Base-by-base conservation (phyloP, 2,888 invertebrate species). In the Ochropleura plecta region DNA sequence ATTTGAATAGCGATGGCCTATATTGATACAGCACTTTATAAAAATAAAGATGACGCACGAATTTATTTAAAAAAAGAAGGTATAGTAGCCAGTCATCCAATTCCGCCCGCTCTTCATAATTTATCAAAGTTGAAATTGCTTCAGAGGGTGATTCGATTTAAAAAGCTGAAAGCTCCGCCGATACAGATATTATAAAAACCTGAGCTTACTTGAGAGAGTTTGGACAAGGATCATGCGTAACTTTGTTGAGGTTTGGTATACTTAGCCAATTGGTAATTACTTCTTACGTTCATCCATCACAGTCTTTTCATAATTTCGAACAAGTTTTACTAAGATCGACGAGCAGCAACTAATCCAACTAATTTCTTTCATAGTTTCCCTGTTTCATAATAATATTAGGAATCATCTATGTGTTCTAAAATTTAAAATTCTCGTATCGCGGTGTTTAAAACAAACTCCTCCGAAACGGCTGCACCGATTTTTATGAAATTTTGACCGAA, bases 251-350 rank as follows among this genome's bases (percentile, higher is more conserved):
- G 48, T 63, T 75, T 51, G 63, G 30, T 72, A 74, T 70, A 86
- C 75, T 86, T 84, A 51, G 71, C 72, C 62, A 76, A 88, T 78
- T 81, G 75, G 63, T 78, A 84, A 81, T 86, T 86, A 78, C 57
- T 86, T 84, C 57, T 68, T 74, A 83, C 65, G 60, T 71, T 77
- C 86, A 88, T 86, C 88, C 79, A 86, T 86, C 86, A 86, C 68
- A 57, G 71, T 66, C 84, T 71, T 75, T 81, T 79, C 70, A 86
- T 86, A 86, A 79, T 84, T 79, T 73, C 53, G 55, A 69, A 69
- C 55, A 81, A 88, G 84, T 81, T 86, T 73, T 68, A 81, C 73
- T 57, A 81, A 88, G 86, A 86, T 81, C 73, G 84, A 86, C 67
- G 86, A 81, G 86, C 68, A 63, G 10, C 18, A 63, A 73, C 63